phyloP scores from a whole-genome alignment of 2,113 vertebrate genomes.

The Ictidomys tridecemlineatus region DNA sequence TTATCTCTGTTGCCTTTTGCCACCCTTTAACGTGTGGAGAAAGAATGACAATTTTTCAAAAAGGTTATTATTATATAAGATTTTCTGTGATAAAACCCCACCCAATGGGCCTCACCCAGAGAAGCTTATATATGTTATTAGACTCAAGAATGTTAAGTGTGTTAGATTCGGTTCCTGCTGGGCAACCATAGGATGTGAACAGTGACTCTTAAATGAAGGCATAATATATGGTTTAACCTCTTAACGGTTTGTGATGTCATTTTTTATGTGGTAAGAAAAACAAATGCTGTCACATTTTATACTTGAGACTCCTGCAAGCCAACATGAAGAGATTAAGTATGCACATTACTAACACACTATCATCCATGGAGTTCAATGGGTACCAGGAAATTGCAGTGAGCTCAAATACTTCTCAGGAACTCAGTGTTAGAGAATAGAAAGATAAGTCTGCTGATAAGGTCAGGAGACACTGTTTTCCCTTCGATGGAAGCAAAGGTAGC shows the following conservation, averaged over 20 bases:
- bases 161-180: slow-evolving; percentile 86
- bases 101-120: slow-evolving; percentile 86
- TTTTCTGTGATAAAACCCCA: slow-evolving; percentile 86
- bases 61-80: slow-evolving; percentile 86
- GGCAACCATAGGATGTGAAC: slow-evolving; percentile 83
- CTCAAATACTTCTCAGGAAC: slow-evolving; percentile 71
- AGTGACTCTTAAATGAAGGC: slow-evolving; percentile 82
- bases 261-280: slow-evolving; percentile 85
- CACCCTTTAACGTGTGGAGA: slow-evolving; percentile 78
- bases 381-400: slow-evolving; percentile 59
- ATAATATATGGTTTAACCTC: slow-evolving; percentile 81
- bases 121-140: slow-evolving; percentile 86
- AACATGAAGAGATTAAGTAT: slow-evolving; percentile 81
- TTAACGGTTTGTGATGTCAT: slow-evolving; percentile 83
- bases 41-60: slow-evolving; percentile 82
- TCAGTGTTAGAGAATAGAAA: slow-evolving; percentile 56
- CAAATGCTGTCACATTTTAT: slow-evolving; percentile 82
- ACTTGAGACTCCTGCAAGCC: slow-evolving; percentile 71
- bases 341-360: slow-evolving; percentile 73
- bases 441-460: slow-evolving; percentile 71
- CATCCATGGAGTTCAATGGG: slow-evolving; percentile 49
- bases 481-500: slow-evolving; percentile 24
- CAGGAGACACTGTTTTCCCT: not conserved
- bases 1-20: slow-evolving; percentile 68
- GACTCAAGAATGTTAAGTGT: slow-evolving; percentile 88